phyloP scores from a whole-genome alignment of 2,888 invertebrate genomes.

The Cotesia congregata region DNA sequence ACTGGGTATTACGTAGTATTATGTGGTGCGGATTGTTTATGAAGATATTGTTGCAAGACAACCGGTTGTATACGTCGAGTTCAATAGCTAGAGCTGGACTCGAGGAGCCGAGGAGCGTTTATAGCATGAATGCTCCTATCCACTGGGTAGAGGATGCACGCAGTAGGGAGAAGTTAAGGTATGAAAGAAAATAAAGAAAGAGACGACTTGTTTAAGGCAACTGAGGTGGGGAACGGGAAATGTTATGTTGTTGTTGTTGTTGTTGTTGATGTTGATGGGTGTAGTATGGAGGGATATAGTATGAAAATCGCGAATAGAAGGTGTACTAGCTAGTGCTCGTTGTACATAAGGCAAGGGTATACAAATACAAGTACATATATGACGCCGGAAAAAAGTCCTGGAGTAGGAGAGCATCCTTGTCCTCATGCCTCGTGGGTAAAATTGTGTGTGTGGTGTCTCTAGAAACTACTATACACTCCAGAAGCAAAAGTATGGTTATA shows the following conservation, averaged over 20 bases:
- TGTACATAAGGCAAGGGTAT: slow-evolving; percentile 20
- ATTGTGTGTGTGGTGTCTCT: no score
- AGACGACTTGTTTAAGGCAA: background rate
- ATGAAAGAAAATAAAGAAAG: slow-evolving; percentile 25
- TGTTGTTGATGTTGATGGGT: no score
- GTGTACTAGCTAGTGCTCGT: background rate
- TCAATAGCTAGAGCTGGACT: slow-evolving; percentile 10
- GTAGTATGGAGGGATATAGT: slow-evolving; percentile 22
- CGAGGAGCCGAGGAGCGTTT: slow-evolving; percentile 23
- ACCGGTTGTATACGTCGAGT: slow-evolving; percentile 16
- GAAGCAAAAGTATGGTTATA: no score
- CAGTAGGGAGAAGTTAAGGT: slow-evolving; percentile 13
- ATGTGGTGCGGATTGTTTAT: slow-evolving; percentile 9
- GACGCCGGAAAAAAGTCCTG: background rate
- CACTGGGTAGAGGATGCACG: background rate
- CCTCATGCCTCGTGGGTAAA: background rate
- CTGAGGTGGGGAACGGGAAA: slow-evolving; percentile 34
- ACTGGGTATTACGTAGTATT: background rate
- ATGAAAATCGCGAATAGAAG: slow-evolving; percentile 8
- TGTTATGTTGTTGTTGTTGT: slow-evolving; percentile 11
- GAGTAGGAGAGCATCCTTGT: slow-evolving; percentile 8
- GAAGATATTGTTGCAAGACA: slow-evolving; percentile 39
- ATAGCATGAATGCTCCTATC: slow-evolving; percentile 24
- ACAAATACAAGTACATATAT: background rate
- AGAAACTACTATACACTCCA: no score